Base-by-base conservation (phyloP, 2,113 vertebrate genomes). In the Zosterops lateralis region DNA sequence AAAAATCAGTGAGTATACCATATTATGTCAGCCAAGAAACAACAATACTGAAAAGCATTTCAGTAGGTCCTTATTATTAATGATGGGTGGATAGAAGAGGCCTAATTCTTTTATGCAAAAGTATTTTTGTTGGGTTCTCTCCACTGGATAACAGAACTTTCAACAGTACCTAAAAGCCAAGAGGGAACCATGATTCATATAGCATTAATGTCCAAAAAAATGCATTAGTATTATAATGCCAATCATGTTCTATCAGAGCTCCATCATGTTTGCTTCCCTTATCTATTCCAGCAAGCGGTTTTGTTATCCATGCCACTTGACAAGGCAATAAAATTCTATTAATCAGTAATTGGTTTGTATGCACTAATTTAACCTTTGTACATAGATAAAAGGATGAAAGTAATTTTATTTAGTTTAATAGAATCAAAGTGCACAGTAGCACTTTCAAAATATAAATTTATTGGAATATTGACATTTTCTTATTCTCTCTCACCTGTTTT, bases 401-500 rank as follows among this genome's bases (percentile, higher is more conserved):
- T 53, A 80, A 71, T 83, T 62, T 48, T 70, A 48, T 14, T 65
- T 44, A 14, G 31, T 78, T 91, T 75, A 83, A 89, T 0, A 67
- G 32, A 89, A 71, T 6, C 17, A 25, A 85, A 87, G 15, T 1
- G 6, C 31, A 38, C 5, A 84, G 38, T 12, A 54, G 18, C 3
- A 1, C 14, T 81, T 81, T 47, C 34, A 92, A 95, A 89, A 70
- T 25, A 58, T 1, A 50, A 24, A 28, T 48, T 56, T 17, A 75
- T 32, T 42, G 19, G 32, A 57, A 57, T 40, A 44, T 0, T 71
- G 13, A 71, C 28, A 87, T 74, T 22, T 84, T 62, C 10, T 94
- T 85, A 74, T 76, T 95, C 94, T 96, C 94, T 95, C 94, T 96
- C 94, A 99, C 99, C 98, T 99, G 99, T 95, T 99, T 99, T 40